Evolutionary conservation across 2,888 invertebrate species (phyloP).

Genomic region (Theretra japonica): DNA sequence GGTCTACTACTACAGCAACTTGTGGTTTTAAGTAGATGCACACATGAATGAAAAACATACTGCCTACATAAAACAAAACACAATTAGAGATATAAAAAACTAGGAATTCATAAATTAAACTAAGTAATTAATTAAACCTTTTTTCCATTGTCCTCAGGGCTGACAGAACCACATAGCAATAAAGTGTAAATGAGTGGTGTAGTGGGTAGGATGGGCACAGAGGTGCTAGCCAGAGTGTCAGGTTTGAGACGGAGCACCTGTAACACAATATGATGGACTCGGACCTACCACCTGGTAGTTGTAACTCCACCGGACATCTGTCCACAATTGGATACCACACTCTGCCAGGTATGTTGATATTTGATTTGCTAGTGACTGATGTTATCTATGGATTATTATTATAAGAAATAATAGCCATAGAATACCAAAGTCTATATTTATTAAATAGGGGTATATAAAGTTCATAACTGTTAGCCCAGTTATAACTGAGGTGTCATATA

Average conservation of each 20-base stretch:
- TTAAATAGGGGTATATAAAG: no score
- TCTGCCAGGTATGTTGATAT: constrained; percentile 64
- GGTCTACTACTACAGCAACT: no score
- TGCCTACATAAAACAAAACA: no score
- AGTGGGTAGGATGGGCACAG: constrained; percentile 55
- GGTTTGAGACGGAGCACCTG: constrained; percentile 49
- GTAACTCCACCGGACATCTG: constrained; percentile 82
- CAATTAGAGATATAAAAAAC: no score
- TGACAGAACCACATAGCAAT: constrained; percentile 31
- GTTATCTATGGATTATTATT: no score
- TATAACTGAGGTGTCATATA: no score
- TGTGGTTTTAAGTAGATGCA: no score
- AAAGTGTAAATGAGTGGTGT: constrained; percentile 53
- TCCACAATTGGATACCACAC: constrained; percentile 81
- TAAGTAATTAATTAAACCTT: neutral
- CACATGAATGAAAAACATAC: no score
- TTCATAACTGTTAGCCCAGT: no score
- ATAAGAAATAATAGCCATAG: no score
- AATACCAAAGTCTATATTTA: no score
- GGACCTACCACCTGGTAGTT: constrained; percentile 80
- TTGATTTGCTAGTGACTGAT: neutral
- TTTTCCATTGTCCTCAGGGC: constrained; percentile 13
- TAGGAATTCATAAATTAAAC: no score
- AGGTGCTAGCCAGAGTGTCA: constrained; percentile 46
- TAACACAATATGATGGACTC: constrained; percentile 77